Evolutionary conservation across 2,888 invertebrate genomes (phyloP).

Genomic region (Torymus tubicola): DNA sequence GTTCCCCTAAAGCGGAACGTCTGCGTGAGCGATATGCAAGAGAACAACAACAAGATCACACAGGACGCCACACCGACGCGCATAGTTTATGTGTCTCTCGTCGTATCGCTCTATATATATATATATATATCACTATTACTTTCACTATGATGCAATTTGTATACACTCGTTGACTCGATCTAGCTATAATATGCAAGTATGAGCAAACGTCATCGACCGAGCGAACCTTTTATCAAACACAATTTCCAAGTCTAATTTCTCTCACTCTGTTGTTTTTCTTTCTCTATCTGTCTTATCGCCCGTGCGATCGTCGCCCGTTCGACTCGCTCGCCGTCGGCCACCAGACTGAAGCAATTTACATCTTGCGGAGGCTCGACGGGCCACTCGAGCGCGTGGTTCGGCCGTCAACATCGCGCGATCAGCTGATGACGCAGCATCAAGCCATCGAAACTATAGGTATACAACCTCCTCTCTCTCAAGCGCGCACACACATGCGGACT

Average conservation of each 20-base stretch:
- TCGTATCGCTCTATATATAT: not conserved
- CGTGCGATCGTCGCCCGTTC: too few species aligned
- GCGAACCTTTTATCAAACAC: too few species aligned
- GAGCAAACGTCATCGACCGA: too few species aligned
- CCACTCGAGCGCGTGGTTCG: not conserved
- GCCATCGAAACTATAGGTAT: not conserved
- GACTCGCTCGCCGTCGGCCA: not conserved
- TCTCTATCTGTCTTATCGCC: too few species aligned
- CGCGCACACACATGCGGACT: conserved; percentile 34
- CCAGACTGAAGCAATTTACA: conserved; percentile 19
- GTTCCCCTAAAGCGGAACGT: conserved; percentile 62
- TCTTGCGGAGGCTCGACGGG: conserved; percentile 1
- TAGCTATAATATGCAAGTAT: too few species aligned
- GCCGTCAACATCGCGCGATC: conserved; percentile 48
- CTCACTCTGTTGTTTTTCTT: too few species aligned
- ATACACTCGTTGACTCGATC: too few species aligned
- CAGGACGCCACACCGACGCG: conserved; percentile 6
- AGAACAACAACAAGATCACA: conserved; percentile 40
- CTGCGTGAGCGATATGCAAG: conserved; percentile 35
- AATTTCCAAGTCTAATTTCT: too few species aligned
- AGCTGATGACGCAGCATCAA: conserved; percentile 50
- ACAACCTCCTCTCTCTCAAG: too few species aligned
- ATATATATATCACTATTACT: not conserved
- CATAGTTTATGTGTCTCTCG: conserved; percentile 44
- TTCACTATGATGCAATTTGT: too few species aligned